Percentiles rank a stretch among this genome's conserved stretches.
phyloP scores from a whole-genome alignment of 2,113 vertebrate genomes.

The Peromyscus leucopus region DNA sequence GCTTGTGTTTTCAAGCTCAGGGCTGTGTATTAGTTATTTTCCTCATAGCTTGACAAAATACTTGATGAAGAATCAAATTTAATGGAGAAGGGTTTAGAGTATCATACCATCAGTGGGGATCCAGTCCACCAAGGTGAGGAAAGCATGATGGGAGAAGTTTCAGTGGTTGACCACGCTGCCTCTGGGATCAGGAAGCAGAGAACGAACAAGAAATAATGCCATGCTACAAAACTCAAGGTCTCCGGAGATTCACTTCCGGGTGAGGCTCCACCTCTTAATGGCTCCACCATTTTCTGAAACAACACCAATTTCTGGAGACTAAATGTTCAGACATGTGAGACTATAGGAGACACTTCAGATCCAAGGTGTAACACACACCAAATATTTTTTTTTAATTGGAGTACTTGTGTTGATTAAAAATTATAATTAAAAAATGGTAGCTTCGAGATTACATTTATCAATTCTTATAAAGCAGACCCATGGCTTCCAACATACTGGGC shows the following conservation, averaged over 20 bases:
- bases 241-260: background rate
- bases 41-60: background rate
- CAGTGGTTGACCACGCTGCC: too few species aligned
- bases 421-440: background rate
- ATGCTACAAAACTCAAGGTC: background rate
- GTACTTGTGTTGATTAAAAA: conserved; percentile 59
- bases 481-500: conserved; percentile 68
- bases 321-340: background rate
- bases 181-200: background rate
- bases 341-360: background rate
- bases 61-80: background rate
- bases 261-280: background rate
- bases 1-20: conserved; percentile 75
- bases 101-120: too few species aligned
- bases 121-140: background rate
- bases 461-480: conserved; percentile 65
- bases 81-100: background rate
- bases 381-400: conserved; percentile 65
- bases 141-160: background rate
- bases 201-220: background rate
- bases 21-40: background rate
- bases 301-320: background rate
- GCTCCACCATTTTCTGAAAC: background rate
- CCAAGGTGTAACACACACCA: background rate
- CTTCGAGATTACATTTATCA: conserved; percentile 79